Evolutionary conservation across 2,113 vertebrate genomes (phyloP).

Genomic region (Amblyornis subalaris): DNA sequence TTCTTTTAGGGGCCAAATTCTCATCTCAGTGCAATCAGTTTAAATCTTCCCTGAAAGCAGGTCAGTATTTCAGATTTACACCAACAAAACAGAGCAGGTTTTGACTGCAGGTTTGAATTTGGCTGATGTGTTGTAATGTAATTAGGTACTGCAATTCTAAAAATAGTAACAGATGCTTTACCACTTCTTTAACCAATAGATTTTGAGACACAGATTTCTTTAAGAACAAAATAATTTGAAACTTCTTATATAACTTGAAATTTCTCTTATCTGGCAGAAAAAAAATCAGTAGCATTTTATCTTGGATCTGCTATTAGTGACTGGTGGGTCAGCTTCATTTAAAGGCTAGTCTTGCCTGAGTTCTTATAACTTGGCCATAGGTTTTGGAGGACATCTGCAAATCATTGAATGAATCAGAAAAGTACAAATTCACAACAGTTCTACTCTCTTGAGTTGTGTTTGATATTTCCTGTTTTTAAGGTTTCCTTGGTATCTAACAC

Average conservation of each 20-base stretch:
- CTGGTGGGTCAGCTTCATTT: conserved; percentile 13
- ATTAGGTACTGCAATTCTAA: not conserved
- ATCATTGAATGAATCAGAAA: conserved; percentile 73
- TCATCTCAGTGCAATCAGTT: not conserved
- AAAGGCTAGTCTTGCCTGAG: conserved; percentile 7
- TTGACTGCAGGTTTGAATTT: not conserved
- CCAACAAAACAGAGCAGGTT: not conserved
- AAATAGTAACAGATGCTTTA: conserved; percentile 19
- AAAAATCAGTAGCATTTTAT: not conserved
- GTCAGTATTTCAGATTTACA: not conserved
- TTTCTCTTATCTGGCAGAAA: not conserved
- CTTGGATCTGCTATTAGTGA: not conserved
- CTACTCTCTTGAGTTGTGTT: conserved; percentile 66
- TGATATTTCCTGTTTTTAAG: conserved; percentile 82
- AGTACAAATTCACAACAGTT: conserved; percentile 72
- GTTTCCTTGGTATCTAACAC: conserved; percentile 79
- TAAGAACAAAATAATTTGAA: conserved; percentile 29
- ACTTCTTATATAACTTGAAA: conserved; percentile 18
- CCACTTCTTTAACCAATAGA: not conserved
- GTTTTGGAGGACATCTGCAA: conserved; percentile 78
- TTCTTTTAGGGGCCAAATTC: not conserved
- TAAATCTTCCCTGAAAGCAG: not conserved
- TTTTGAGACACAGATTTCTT: conserved; percentile 2
- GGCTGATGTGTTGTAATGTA: not conserved
- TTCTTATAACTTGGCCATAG: conserved; percentile 64